A percentile compares a stretch with the other conserved stretches of the same genome.
phyloP scores from a whole-genome alignment of 2,113 vertebrate species.

The Hippolais icterina region DNA sequence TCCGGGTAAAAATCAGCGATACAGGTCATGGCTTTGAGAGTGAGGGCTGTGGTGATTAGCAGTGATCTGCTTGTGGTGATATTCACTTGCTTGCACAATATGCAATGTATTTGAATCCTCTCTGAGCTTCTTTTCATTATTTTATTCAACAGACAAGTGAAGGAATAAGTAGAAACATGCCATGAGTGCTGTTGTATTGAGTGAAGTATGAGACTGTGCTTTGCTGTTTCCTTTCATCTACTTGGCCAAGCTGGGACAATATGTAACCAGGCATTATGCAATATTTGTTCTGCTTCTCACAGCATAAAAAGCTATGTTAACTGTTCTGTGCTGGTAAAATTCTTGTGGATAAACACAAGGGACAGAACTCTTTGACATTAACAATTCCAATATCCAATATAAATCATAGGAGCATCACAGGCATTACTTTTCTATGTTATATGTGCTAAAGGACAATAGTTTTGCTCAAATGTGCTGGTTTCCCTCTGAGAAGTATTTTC shows the following conservation, averaged over 20 bases:
- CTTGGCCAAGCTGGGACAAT: neutral
- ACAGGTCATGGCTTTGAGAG: neutral
- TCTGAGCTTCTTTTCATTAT: neutral
- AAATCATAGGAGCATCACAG: neutral
- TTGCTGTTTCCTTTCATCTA: neutral
- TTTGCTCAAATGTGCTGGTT: neutral
- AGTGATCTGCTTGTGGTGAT: neutral
- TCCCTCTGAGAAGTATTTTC: slow-evolving; percentile 17
- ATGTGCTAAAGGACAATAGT: neutral
- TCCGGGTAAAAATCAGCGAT: neutral
- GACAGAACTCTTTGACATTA: neutral
- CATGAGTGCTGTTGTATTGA: neutral
- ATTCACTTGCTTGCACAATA: neutral
- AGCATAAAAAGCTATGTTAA: neutral
- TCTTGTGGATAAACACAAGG: neutral
- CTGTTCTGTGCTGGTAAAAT: slow-evolving; percentile 2
- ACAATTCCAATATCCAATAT: neutral
- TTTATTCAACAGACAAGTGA: neutral
- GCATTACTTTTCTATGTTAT: neutral
- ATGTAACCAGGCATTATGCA: neutral
- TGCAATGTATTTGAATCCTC: neutral
- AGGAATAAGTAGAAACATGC: neutral
- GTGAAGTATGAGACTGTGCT: neutral
- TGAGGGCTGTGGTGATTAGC: neutral
- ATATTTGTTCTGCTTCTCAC: neutral